phyloP scores from a whole-genome alignment of 2,113 vertebrate species.

The Rhea americana region DNA sequence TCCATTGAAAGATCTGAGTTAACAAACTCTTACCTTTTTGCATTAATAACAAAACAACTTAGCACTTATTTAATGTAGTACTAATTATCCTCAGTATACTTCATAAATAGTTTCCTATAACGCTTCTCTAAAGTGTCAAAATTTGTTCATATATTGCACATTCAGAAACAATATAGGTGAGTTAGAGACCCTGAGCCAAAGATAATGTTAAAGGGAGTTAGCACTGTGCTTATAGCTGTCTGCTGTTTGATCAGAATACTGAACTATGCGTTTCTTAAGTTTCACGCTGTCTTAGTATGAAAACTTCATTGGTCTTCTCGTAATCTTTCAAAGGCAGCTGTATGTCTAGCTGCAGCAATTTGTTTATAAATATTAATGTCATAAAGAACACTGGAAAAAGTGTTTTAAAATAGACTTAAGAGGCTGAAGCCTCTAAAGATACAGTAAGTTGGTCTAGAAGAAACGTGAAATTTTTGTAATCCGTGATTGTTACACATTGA shows the following conservation, averaged over 20 bases:
- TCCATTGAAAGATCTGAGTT: background rate
- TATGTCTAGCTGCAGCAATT: background rate
- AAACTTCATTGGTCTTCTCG: background rate
- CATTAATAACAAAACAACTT: background rate
- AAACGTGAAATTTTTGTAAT: background rate
- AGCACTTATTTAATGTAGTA: background rate
- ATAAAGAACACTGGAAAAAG: background rate
- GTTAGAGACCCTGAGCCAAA: background rate
- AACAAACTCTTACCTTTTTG: background rate
- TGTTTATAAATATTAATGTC: background rate
- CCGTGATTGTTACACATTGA: background rate
- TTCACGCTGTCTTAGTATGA: background rate
- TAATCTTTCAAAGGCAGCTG: background rate
- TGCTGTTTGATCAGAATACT: background rate
- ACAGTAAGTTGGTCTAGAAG: fast-evolving
- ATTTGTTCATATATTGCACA: background rate
- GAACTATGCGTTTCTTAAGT: background rate
- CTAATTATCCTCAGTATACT: background rate
- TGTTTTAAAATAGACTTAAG: background rate
- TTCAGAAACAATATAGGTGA: background rate
- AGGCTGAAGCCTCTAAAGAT: background rate
- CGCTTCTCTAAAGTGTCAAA: background rate
- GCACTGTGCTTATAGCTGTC: background rate
- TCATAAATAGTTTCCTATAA: background rate
- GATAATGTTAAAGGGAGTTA: background rate